Evolutionary conservation across 2,113 vertebrate genomes (phyloP).

Genomic region (Phaethon lepturus): DNA sequence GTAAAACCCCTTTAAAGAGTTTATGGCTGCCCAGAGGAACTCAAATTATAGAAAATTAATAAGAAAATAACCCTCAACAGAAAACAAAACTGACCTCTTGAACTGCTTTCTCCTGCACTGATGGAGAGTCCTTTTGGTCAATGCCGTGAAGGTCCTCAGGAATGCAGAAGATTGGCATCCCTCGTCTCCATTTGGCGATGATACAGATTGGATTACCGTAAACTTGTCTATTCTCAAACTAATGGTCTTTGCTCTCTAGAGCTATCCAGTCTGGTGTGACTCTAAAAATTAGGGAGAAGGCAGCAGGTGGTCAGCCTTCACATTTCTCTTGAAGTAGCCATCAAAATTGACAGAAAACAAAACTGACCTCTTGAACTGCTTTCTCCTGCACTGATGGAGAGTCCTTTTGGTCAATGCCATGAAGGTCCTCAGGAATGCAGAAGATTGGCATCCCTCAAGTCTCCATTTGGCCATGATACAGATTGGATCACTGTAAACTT

Average conservation of each 20-base stretch:
- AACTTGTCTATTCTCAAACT: not conserved
- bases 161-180: not conserved
- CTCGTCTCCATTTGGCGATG: not conserved
- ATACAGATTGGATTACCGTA: not conserved
- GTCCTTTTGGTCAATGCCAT: not conserved
- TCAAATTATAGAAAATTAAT: not conserved
- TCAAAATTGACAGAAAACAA: no score
- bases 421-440: not conserved
- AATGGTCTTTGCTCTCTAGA: not conserved
- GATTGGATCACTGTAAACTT: not conserved
- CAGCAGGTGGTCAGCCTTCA: not conserved
- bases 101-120: not conserved
- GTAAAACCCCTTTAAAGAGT: not conserved
- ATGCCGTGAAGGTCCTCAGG: fast-evolving
- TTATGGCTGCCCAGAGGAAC: not conserved
- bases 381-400: not conserved
- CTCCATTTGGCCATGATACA: not conserved
- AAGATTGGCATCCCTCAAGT: not conserved
- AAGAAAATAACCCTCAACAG: not conserved
- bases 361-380: not conserved
- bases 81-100: not conserved
- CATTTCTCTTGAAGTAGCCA: not conserved
- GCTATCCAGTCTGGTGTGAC: not conserved
- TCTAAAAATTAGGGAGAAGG: not conserved
- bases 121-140: not conserved